Evolutionary conservation across 2,797 vertebrate species (phyloP).

Genomic region (Falco cherrug): DNA sequence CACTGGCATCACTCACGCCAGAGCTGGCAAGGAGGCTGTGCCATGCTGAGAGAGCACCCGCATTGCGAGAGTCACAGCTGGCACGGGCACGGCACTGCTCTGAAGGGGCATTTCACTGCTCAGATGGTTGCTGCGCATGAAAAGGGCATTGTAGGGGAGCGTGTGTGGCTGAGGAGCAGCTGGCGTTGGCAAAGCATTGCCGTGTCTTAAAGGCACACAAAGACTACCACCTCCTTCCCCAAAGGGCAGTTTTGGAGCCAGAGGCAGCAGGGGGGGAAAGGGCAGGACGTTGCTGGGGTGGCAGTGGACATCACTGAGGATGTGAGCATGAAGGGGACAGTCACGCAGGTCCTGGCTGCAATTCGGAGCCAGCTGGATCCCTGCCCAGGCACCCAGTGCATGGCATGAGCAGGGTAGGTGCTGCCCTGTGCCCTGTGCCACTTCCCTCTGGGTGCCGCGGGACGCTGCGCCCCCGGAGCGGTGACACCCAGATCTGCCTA

Average conservation of each 20-base stretch:
- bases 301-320: background rate
- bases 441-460: rapidly evolving
- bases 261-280: rapidly evolving
- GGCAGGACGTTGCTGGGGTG: background rate
- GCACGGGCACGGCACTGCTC: conserved; percentile 36
- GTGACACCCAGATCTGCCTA: background rate
- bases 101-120: conserved; percentile 61
- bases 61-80: conserved; percentile 58
- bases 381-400: background rate
- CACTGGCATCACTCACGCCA: background rate
- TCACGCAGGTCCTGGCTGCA: background rate
- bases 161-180: conserved; percentile 60
- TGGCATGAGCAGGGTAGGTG: background rate
- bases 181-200: conserved; percentile 44
- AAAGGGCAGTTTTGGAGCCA: background rate
- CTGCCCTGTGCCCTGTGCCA: rapidly evolving
- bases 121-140: conserved; percentile 37
- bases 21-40: conserved; percentile 57
- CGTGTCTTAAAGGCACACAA: conserved; percentile 16
- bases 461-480: rapidly evolving
- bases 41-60: conserved; percentile 67
- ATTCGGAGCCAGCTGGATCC: background rate
- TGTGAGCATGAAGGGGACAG: background rate
- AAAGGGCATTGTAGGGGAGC: conserved; percentile 64
- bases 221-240: background rate